Conservation (phyloP, 23 tunicate species). For the Halocynthia roretzi region DNA sequence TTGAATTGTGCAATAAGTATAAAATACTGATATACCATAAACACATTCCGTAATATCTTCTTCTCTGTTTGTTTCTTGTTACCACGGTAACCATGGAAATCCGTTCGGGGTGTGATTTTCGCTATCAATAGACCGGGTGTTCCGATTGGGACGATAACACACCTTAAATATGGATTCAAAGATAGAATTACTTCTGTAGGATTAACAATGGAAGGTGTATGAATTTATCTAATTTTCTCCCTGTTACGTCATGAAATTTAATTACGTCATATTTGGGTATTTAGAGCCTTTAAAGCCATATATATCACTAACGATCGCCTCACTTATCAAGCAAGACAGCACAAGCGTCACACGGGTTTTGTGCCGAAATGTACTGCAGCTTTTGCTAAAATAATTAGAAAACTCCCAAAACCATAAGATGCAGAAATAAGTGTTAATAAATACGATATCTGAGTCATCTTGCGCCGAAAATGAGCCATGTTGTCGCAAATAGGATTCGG, state of each 20-base stretch:
- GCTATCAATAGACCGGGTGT: conserved; percentile 74
- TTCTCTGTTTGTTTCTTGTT: conserved; percentile 70
- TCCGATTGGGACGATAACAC: conserved; percentile 25
- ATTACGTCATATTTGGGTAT: not conserved
- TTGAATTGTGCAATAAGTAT: no score
- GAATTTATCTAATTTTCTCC: not conserved
- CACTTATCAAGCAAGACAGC: no score
- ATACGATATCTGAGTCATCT: no score
- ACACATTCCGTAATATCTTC: conserved; percentile 54
- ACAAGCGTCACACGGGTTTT: no score
- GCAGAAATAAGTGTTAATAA: no score
- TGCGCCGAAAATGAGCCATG: no score
- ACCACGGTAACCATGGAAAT: conserved; percentile 60
- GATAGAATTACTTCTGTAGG: not conserved
- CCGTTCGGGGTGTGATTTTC: conserved; percentile 31
- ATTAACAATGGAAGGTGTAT: not conserved
- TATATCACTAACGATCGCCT: no score
- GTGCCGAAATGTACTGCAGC: no score
- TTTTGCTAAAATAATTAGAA: no score
- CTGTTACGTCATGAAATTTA: not conserved
- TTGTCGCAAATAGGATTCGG: no score
- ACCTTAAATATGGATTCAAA: conserved; percentile 18
- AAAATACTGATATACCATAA: conserved; percentile 30
- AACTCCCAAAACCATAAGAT: no score
- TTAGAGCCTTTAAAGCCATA: no score